phyloP scores from a whole-genome alignment of 2,888 invertebrate species.

The Coecobrya sp. region DNA sequence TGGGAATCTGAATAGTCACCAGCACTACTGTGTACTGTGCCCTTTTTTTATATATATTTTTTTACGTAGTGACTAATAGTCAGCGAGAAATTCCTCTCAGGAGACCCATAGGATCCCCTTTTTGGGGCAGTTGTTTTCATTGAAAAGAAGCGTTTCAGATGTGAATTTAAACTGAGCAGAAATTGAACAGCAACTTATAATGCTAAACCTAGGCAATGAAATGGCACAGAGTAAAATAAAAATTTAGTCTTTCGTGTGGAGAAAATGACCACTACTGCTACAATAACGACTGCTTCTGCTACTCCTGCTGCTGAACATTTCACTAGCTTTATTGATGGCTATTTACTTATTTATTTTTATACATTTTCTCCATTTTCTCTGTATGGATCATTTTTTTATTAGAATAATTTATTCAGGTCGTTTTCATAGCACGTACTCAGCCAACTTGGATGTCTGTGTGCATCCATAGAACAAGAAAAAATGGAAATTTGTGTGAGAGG shows the following conservation, averaged over 20 bases:
- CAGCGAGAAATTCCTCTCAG: background rate
- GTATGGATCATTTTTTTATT: constrained; percentile 27
- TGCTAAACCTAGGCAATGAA: background rate
- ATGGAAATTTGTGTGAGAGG: background rate
- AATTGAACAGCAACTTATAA: background rate
- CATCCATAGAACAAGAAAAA: no score
- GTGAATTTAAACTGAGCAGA: background rate
- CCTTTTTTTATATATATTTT: no score
- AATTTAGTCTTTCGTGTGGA: no score
- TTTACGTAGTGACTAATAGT: background rate
- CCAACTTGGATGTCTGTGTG: background rate
- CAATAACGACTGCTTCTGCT: no score
- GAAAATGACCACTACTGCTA: background rate
- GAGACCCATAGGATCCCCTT: no score
- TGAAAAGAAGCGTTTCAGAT: background rate
- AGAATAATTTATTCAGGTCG: constrained; percentile 41
- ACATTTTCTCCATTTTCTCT: background rate
- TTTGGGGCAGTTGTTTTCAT: background rate
- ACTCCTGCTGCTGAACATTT: no score
- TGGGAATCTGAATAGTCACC: no score
- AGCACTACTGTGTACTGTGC: no score
- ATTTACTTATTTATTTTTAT: background rate
- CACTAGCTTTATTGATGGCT: background rate
- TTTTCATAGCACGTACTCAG: background rate
- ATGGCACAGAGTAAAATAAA: background rate